A percentile compares a stretch with the other conserved stretches of the same genome.
phyloP scores from a whole-genome alignment of 2,797 vertebrate genomes.

The Myotis pilosus region DNA sequence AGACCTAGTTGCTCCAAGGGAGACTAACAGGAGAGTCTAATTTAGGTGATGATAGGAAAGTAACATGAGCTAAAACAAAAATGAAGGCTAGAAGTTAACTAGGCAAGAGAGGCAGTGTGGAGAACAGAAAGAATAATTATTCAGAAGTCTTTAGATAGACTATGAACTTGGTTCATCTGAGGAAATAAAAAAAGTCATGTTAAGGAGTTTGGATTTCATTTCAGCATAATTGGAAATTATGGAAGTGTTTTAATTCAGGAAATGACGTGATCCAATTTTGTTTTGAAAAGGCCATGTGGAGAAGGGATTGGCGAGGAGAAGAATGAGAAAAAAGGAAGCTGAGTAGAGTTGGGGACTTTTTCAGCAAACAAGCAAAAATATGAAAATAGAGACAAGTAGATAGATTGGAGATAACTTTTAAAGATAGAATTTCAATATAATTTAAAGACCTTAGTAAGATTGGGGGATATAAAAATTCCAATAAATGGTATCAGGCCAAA shows the following conservation, averaged over 20 bases:
- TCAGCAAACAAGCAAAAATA: not conserved
- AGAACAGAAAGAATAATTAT: not conserved
- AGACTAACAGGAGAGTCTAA: not conserved
- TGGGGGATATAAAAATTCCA: not conserved
- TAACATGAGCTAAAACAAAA: not conserved
- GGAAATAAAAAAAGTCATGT: not conserved
- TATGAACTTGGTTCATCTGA: not conserved
- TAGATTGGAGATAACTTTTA: conserved; percentile 22
- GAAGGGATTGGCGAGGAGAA: not conserved
- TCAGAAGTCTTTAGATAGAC: not conserved
- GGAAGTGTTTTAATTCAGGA: conserved; percentile 9
- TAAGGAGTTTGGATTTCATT: conserved; percentile 31
- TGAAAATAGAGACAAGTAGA: conserved; percentile 5
- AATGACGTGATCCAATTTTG: conserved; percentile 7
- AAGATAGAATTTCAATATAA: conserved; percentile 12
- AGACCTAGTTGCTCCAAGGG: not conserved
- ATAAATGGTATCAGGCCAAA: conserved; percentile 13
- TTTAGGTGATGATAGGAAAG: not conserved
- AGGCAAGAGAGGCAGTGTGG: not conserved
- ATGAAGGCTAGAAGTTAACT: not conserved
- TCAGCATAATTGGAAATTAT: not conserved
- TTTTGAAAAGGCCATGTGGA: not conserved
- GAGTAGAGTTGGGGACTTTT: not conserved
- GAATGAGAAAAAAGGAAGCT: not conserved
- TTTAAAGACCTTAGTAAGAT: conserved; percentile 5